Conservation (phyloP, 2,888 invertebrate genomes). For the Cybosia mesomella region DNA sequence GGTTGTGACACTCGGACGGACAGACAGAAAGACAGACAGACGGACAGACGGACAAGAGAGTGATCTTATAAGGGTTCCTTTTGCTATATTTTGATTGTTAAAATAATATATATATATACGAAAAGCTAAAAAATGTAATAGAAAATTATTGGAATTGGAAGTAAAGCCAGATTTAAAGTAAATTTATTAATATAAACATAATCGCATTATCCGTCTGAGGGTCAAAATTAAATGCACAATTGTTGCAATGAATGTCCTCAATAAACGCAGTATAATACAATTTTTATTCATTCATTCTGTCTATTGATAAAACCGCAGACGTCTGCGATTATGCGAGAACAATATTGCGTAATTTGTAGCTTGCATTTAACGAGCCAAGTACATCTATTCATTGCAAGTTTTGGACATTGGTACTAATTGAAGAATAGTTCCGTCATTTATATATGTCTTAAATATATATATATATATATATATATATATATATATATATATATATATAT, state of each 20-base stretch:
- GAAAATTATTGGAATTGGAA: no score
- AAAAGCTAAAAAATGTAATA: no score
- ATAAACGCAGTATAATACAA: neutral
- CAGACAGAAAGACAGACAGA: no score
- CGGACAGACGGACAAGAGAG: no score
- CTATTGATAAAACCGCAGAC: neutral
- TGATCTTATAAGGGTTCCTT: no score
- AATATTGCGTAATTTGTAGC: constrained; percentile 6
- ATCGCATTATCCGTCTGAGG: constrained; percentile 3
- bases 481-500: no score
- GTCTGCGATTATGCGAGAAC: neutral
- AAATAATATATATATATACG: no score
- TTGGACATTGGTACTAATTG: neutral
- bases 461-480: no score
- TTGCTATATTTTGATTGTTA: no score
- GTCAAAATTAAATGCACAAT: constrained; percentile 34
- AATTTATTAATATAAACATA: neutral
- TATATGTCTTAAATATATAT: neutral
- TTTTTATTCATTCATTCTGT: neutral
- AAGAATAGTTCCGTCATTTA: neutral
- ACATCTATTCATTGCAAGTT: constrained; percentile 6
- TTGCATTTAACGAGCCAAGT: neutral
- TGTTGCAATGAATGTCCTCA: constrained; percentile 24
- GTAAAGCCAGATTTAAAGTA: neutral
- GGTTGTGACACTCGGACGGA: no score